Percentiles rank a stretch among this genome's conserved stretches.
Conservation (phyloP, 1,140 invertebrate genomes). For the Drosophila suzukii region DNA sequence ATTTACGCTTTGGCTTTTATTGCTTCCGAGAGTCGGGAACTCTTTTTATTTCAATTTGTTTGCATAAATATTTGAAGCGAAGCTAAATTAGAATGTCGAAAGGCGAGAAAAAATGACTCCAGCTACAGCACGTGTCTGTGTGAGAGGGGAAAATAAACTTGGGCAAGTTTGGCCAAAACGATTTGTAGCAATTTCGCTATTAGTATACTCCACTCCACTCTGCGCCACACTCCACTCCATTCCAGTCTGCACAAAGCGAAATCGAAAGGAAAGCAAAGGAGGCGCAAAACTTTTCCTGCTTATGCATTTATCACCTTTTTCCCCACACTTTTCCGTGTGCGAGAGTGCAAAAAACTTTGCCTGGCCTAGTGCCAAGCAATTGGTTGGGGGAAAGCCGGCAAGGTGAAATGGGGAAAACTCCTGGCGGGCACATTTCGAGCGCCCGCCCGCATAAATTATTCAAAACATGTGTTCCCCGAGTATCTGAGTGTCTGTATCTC, state of each 20-base stretch:
- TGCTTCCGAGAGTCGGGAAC: conserved; percentile 65
- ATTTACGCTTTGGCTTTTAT: conserved; percentile 76
- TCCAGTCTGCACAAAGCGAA: conserved; percentile 19
- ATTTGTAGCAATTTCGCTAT: conserved; percentile 83
- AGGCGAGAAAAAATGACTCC: conserved; percentile 60
- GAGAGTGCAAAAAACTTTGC: conserved; percentile 66
- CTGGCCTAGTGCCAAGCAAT: conserved; percentile 71
- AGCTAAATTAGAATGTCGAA: conserved; percentile 78
- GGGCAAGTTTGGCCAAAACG: conserved; percentile 79
- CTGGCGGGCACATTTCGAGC: conserved; percentile 75
- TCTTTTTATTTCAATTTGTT: conserved; percentile 82
- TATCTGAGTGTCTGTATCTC: conserved; percentile 54
- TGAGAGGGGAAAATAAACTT: conserved; percentile 66
- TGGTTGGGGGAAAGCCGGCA: conserved; percentile 11
- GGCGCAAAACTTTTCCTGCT: conserved; percentile 77
- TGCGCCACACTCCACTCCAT: neutral
- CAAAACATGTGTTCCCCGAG: conserved; percentile 77
- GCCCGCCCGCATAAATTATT: conserved; percentile 81
- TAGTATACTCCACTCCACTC: conserved; percentile 46
- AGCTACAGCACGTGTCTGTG: conserved; percentile 25
- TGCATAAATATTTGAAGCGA: conserved; percentile 80
- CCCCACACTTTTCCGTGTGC: neutral
- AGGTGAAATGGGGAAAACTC: conserved; percentile 48
- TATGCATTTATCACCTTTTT: conserved; percentile 82
- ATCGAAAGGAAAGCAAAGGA: conserved; percentile 35